Evolutionary conservation across 2,888 invertebrate species (phyloP), one percentile per base, ranked within the genome.

Genomic region (Seladonia tumulorum): DNA sequence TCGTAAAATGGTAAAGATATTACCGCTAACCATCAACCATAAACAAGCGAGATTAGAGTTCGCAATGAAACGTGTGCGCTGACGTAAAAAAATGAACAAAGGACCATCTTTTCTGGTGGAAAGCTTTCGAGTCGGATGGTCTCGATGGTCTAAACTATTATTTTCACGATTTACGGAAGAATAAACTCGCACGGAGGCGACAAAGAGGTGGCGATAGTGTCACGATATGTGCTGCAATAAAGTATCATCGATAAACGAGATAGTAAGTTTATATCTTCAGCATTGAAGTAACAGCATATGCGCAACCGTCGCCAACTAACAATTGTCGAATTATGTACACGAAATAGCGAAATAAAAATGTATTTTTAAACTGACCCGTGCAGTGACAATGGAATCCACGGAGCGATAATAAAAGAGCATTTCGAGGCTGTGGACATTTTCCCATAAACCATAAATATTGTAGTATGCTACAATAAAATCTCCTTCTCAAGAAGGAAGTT

Each of bases 1-100:
- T 68, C 68, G 68, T 68, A 68, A 68, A 68, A 68, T 68, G 63
- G 16, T 63, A 63, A 63, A 63, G 29, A 63, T 63, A 63, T 29
- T 25, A 25, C 63, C 63, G 16, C 63, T 63, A 63, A 63, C 63
- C 63, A 63, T 63, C 63, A 29, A 16, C 63, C 63, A 63, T 63
- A 63, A 63, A 63, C 63, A 63, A 63, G 63, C 63, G 29, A 63
- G 63, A 63, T 63, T 63, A 63, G 63, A 63, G 63, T 63, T 7
- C 16, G 63, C 63, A 63, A 25, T 63, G 63, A 63, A 63, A 63
- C 63, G 63, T 63, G 63, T 29, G 16, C 16, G 16, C 16, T 29
- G 63, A 63, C 63, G 16, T 63, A 63, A 29, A 63, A 63, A 63
- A 63, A 63, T 63, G 63, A 63, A 29, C 25, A 63, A 63, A 29